Base-by-base conservation (phyloP, 1,140 invertebrate species). In the Drosophila oshimai region DNA sequence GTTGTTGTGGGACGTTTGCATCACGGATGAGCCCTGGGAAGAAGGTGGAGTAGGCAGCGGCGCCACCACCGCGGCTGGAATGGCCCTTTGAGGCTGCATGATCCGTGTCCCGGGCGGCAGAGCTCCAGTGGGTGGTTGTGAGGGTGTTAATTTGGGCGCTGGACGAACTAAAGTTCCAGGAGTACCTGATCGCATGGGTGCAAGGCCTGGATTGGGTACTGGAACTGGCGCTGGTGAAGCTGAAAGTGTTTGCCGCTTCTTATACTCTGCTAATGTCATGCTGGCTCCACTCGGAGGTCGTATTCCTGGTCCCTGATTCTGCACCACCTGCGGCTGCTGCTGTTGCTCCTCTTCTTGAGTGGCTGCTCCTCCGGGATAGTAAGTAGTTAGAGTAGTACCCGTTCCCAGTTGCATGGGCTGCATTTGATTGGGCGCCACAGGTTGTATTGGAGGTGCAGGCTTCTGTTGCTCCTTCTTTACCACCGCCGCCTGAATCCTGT, bases 1-100 rank as follows among this genome's bases (percentile, higher is more conserved):
- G 50, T 90, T 90, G 36, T 90, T 90, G 39, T 90, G 89, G 24
- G 89, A 89, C 0, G 89, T 90, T 24, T 87, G 81, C 17, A 89
- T 79, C 36, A 89, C 89, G 0, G 86, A 88, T 3, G 87, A 89
- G 2, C 65, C 44, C 6, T 81, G 77, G 5, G 58, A 34, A 1
- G 29, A 37, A 6, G 24, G 22, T 1, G 46, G 20, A 18, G 45
- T 54, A 0, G 64, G n/a, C 5, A 39, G 18, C 26, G 54, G 9
- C 7, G 44, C 54, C 26, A 55, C 12, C 13, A 28, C 41, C 26
- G 77, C 50, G 41, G 65, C 39, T 6, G 47, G 53, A 2, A 71
- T 44, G 0, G 29, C 31, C 24, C 57, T 36, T 3, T 50, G 74
- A 5, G 74, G 73, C 15, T 74, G 70, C 22, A 71, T 76, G 17